These are phyloP conservation scores for Zaprionus africanus DNA, from an alignment of 1,140 invertebrate species.

Conservation along the genomic window DNA sequence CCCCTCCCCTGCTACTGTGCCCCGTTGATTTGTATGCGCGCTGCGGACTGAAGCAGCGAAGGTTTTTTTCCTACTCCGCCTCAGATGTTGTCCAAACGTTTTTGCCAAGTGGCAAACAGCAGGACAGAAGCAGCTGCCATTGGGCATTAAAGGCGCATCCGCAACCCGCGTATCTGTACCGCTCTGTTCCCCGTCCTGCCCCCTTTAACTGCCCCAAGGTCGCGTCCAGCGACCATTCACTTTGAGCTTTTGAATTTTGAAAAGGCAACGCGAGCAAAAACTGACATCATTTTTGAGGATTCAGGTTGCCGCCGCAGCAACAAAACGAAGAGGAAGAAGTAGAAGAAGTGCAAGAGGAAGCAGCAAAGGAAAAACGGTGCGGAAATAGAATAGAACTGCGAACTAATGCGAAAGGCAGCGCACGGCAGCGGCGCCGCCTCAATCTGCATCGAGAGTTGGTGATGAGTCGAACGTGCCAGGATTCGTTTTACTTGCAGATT, in stretches of 20 bases:
- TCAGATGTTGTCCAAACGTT: conserved; percentile 79
- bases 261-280: conserved; percentile 70
- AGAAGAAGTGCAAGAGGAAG: background rate
- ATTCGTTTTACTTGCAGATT: conserved; percentile 94
- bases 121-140: conserved; percentile 62
- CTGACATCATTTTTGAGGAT: conserved; percentile 69
- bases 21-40: conserved; percentile 75
- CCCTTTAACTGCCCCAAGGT: conserved; percentile 59
- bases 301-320: conserved; percentile 41
- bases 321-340: background rate
- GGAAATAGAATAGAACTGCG: conserved; percentile 46
- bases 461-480: conserved; percentile 48
- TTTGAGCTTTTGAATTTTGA: conserved; percentile 82
- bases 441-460: conserved; percentile 49
- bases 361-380: conserved; percentile 9
- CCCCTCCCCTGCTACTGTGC: background rate
- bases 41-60: conserved; percentile 30
- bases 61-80: conserved; percentile 29
- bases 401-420: conserved; percentile 24
- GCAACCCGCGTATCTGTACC: background rate
- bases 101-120: conserved; percentile 57
- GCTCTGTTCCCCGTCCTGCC: background rate
- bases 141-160: conserved; percentile 56
- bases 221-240: conserved; percentile 68
- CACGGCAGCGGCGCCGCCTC: conserved; percentile 6